Evolutionary conservation across 2,113 vertebrate species (phyloP).

Genomic region (Motacilla tschutschensis): DNA sequence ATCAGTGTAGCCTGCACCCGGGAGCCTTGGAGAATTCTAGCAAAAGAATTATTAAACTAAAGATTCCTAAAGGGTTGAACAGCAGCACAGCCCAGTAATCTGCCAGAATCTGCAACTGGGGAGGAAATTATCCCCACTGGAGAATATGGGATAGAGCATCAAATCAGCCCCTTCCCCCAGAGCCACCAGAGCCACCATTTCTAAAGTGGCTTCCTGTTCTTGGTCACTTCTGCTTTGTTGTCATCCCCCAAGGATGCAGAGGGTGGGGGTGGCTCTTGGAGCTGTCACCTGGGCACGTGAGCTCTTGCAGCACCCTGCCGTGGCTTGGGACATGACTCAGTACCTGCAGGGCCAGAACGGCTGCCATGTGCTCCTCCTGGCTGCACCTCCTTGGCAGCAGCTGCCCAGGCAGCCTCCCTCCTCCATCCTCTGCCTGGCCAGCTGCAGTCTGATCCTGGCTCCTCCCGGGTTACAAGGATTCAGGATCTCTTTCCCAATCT

Average conservation of each 20-base stretch:
- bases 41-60: slow-evolving; percentile 34
- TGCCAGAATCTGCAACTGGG: neutral
- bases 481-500: neutral
- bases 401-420: neutral
- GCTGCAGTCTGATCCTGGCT: neutral
- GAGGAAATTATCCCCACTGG: neutral
- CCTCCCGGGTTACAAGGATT: neutral
- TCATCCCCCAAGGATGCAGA: neutral
- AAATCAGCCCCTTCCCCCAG: neutral
- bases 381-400: neutral
- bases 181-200: neutral
- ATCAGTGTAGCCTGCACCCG: neutral
- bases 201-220: neutral
- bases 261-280: neutral
- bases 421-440: neutral
- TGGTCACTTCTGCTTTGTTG: neutral
- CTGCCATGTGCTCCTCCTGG: neutral
- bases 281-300: neutral
- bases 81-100: neutral
- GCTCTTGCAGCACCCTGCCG: slow-evolving; percentile 17
- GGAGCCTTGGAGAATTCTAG: slow-evolving; percentile 8
- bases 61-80: neutral
- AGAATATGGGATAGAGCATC: neutral
- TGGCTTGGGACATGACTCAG: neutral
- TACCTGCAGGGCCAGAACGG: neutral